phyloP scores from a whole-genome alignment of 2,797 vertebrate species.

The Clarias pachynema region DNA sequence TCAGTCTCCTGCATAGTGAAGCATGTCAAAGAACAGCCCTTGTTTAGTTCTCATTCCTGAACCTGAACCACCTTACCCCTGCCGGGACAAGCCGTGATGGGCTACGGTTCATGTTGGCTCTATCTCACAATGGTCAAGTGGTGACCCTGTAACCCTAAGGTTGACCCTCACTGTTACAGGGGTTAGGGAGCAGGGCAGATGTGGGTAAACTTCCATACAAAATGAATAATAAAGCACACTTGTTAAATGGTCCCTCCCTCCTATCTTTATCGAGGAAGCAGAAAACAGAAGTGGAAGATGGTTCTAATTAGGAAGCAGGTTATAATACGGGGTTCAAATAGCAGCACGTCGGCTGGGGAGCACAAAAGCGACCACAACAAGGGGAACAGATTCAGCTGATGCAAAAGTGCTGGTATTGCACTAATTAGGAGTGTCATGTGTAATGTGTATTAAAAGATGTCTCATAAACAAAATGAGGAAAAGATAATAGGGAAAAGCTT shows the following conservation, averaged over 20 bases:
- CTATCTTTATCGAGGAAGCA: slow-evolving; percentile 66
- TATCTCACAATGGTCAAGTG: slow-evolving; percentile 76
- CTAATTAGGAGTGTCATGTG: slow-evolving; percentile 66
- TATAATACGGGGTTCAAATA: slow-evolving; percentile 72
- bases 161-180: slow-evolving; percentile 75
- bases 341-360: slow-evolving; percentile 60
- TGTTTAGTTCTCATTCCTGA: slow-evolving; percentile 74
- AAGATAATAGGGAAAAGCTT: neutral
- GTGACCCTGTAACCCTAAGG: slow-evolving; percentile 73
- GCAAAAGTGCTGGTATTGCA: slow-evolving; percentile 59
- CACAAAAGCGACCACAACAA: slow-evolving; percentile 67
- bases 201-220: slow-evolving; percentile 80
- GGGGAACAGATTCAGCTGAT: slow-evolving; percentile 55
- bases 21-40: slow-evolving; percentile 68
- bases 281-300: slow-evolving; percentile 71
- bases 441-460: slow-evolving; percentile 56
- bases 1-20: slow-evolving; percentile 67
- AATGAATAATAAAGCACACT: slow-evolving; percentile 73
- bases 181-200: slow-evolving; percentile 80
- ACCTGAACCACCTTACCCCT: slow-evolving; percentile 68
- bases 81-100: slow-evolving; percentile 63
- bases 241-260: slow-evolving; percentile 74
- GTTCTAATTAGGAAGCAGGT: slow-evolving; percentile 76
- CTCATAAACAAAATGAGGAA: slow-evolving; percentile 34
- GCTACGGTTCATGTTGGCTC: slow-evolving; percentile 76